Conservation (phyloP, 2,888 invertebrate species). For the Agonum fuliginosum region DNA sequence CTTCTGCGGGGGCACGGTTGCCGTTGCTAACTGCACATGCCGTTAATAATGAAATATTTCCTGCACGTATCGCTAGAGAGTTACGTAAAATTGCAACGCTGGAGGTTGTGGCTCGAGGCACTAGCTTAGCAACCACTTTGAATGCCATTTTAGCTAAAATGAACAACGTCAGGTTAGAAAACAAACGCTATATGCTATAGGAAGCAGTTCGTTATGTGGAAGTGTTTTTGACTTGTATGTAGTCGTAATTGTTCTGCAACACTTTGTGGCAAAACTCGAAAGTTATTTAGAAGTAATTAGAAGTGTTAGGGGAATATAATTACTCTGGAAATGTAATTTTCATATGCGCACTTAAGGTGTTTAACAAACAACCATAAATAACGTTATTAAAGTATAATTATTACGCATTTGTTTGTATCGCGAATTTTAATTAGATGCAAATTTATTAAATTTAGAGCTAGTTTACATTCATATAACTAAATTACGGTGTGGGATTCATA, state of each 20-base stretch:
- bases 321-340: conserved; percentile 36
- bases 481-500: conserved; percentile 12
- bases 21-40: conserved; percentile 7
- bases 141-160: background rate
- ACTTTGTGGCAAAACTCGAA: conserved; percentile 21
- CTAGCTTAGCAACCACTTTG: background rate
- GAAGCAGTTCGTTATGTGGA: conserved; percentile 28
- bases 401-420: conserved; percentile 25
- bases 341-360: conserved; percentile 33
- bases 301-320: conserved; percentile 35
- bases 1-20: background rate
- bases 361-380: conserved; percentile 44
- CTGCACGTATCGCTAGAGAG: conserved; percentile 17
- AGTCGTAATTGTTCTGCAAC: conserved; percentile 17
- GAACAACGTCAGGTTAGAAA: conserved; percentile 6
- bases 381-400: conserved; percentile 40
- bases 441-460: conserved; percentile 31
- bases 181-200: conserved; percentile 20
- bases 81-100: conserved; percentile 7
- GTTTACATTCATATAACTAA: conserved; percentile 18
- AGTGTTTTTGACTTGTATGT: conserved; percentile 35
- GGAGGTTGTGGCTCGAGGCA: conserved; percentile 17
- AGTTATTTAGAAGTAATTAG: conserved; percentile 47
- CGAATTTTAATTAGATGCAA: conserved; percentile 25
- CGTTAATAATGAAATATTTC: conserved; percentile 48